These are phyloP conservation scores for Neoscelio sp. DNA, from an alignment of 2,888 invertebrate genomes.

Conservation along the genomic window DNA sequence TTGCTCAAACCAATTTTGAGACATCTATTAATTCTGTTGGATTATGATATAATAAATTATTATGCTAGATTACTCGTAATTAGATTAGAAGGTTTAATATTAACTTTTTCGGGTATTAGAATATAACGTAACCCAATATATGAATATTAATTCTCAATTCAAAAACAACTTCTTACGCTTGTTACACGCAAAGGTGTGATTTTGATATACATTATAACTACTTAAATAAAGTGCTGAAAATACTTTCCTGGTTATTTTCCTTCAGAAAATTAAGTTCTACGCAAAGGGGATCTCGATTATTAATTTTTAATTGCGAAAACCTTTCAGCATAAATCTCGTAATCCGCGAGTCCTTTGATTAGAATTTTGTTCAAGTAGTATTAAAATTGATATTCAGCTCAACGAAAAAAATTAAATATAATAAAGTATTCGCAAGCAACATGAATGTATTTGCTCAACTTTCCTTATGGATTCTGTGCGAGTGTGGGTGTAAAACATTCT, in stretches of 20 bases:
- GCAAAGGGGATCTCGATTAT: slow-evolving; percentile 13
- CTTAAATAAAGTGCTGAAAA: slow-evolving; percentile 4
- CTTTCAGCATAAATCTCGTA: slow-evolving; percentile 15
- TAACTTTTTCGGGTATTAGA: no score
- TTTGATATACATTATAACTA: not conserved
- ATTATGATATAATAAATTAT: no score
- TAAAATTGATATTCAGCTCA: slow-evolving; percentile 26
- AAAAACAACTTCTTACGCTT: no score
- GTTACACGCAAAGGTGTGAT: no score
- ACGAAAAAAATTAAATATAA: slow-evolving; percentile 16
- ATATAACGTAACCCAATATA: no score
- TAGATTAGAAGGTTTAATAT: no score
- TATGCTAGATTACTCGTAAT: no score
- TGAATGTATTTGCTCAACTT: slow-evolving; percentile 45
- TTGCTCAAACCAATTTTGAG: no score
- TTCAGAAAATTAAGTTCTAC: not conserved
- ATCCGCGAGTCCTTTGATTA: slow-evolving; percentile 30
- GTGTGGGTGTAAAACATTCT: slow-evolving; percentile 59
- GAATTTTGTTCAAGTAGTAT: slow-evolving; percentile 36
- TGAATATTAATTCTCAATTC: no score
- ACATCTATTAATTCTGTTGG: no score
- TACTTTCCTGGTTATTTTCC: not conserved
- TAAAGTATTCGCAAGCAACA: slow-evolving; percentile 44
- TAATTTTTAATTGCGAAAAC: slow-evolving; percentile 34
- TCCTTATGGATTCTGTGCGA: slow-evolving; percentile 18